Evolutionary conservation across 2,797 vertebrate genomes (phyloP).

Genomic region (Siniperca scherzeri): DNA sequence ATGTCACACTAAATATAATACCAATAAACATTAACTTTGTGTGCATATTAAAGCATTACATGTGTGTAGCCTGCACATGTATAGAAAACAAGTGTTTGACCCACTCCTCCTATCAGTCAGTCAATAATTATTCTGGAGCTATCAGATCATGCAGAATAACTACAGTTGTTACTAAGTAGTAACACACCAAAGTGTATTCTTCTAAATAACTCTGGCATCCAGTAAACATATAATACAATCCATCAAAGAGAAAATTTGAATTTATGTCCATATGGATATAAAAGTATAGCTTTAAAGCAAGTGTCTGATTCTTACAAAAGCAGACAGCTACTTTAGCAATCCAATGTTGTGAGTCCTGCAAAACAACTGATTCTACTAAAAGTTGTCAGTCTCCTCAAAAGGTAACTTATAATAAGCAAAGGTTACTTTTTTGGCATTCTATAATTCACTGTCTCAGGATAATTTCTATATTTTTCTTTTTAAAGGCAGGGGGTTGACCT

Average conservation of each 20-base stretch:
- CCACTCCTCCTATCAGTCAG: background rate
- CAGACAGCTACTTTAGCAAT: background rate
- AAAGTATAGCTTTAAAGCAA: background rate
- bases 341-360: background rate
- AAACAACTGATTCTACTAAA: background rate
- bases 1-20: background rate
- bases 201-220: background rate
- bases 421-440: background rate
- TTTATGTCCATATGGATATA: background rate
- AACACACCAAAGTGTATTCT: background rate
- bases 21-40: conserved; percentile 1
- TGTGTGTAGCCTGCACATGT: background rate
- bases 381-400: background rate
- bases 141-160: background rate
- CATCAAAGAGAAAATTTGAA: background rate
- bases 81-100: background rate
- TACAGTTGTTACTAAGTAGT: background rate
- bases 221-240: background rate
- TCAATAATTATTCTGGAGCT: background rate
- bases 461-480: background rate
- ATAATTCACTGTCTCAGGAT: background rate
- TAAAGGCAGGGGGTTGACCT: conserved; percentile 7
- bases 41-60: conserved; percentile 8
- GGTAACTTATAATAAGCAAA: too few relatives aligned
- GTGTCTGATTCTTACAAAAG: background rate